Percentiles rank a stretch among this genome's conserved stretches.
Conservation (phyloP, 2,888 invertebrate species). For the Sylvicola cinctus region DNA sequence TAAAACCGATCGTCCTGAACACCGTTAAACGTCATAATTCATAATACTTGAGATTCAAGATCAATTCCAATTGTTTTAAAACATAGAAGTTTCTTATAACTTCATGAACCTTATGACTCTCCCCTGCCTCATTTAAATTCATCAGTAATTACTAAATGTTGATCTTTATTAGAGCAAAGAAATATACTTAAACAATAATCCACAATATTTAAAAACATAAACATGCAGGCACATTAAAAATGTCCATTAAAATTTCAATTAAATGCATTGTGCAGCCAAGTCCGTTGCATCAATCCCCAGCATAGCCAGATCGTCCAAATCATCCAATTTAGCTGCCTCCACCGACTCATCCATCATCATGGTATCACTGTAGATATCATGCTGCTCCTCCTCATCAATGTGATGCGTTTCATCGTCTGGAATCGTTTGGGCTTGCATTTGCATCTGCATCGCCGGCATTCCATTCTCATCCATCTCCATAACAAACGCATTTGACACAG, state of each 20-base stretch:
- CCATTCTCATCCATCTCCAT: not conserved
- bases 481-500: not conserved
- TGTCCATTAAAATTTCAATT: conserved; percentile 5
- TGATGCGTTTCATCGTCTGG: conserved; percentile 13
- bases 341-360: conserved; percentile 26
- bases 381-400: conserved; percentile 10
- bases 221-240: not conserved
- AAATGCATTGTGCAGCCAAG: conserved; percentile 26
- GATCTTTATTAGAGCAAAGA: no score
- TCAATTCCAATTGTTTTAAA: no score
- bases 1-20: no score
- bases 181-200: no score
- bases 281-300: conserved; percentile 72
- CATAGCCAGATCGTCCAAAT: conserved; percentile 57
- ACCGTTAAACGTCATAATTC: no score
- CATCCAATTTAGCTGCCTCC: conserved; percentile 18
- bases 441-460: not conserved
- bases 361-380: conserved; percentile 6
- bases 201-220: no score
- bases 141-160: no score
- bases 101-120: no score
- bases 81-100: no score
- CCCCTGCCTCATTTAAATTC: no score
- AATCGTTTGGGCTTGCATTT: not conserved
- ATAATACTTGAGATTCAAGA: no score